phyloP scores from a whole-genome alignment of 1,140 invertebrate genomes.

The Lamellibrachia luymesi region DNA sequence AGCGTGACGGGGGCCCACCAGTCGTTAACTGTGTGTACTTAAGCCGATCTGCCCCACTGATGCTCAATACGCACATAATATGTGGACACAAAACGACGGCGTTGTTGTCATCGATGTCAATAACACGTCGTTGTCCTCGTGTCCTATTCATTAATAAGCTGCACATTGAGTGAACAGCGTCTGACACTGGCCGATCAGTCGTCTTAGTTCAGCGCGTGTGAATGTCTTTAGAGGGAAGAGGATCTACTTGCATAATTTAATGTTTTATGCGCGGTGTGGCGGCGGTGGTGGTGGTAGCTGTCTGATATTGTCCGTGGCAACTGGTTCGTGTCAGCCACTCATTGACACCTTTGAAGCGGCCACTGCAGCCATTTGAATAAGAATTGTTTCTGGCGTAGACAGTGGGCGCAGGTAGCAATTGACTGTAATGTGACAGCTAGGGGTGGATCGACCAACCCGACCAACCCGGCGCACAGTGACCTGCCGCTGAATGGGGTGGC shows the following conservation, averaged over 20 bases:
- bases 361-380: background rate
- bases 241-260: constrained; percentile 5
- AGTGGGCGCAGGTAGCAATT: background rate
- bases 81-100: background rate
- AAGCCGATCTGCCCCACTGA: constrained; percentile 2
- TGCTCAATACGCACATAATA: background rate
- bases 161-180: background rate
- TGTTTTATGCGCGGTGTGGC: background rate
- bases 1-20: background rate
- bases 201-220: background rate
- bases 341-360: constrained; percentile 3
- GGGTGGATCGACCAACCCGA: background rate
- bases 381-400: background rate
- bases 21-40: background rate
- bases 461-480: background rate
- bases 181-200: constrained; percentile 2
- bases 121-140: background rate
- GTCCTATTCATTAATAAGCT: constrained; percentile 1
- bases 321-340: background rate
- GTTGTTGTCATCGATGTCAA: background rate
- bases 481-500: background rate
- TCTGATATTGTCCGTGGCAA: constrained; percentile 4
- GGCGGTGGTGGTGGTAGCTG: too few species aligned
- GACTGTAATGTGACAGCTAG: background rate
- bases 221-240: constrained; percentile 4